Percentiles rank a stretch among this genome's conserved stretches.
Evolutionary conservation across 92 coral and sea anemone species (phyloP).

Genomic region (Micromussa lordhowensis): DNA sequence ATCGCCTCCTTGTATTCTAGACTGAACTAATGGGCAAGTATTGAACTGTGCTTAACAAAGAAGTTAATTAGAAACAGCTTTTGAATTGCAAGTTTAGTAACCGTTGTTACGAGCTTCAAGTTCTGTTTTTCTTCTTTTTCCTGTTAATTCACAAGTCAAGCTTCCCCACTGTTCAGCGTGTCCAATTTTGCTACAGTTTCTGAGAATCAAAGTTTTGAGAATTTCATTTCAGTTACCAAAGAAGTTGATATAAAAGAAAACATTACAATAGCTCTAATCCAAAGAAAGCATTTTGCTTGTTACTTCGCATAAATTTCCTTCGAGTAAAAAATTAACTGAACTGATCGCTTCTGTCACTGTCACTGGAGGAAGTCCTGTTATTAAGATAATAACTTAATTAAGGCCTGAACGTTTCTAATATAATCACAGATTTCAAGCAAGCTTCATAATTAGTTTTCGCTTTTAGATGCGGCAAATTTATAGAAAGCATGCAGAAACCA

Average conservation of each 20-base stretch:
- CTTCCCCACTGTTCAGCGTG: background rate
- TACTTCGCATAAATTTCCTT: background rate
- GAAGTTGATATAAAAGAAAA: background rate
- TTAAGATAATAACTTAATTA: background rate
- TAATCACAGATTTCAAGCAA: background rate
- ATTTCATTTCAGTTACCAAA: background rate
- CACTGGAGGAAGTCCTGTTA: background rate
- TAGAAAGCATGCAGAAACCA: no score
- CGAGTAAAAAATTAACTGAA: background rate
- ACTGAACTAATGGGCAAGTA: no score
- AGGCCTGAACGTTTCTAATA: background rate
- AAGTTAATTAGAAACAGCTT: no score
- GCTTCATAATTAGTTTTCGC: background rate
- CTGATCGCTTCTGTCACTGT: background rate
- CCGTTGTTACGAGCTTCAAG: background rate
- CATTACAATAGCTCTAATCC: background rate
- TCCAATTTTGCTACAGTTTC: no score
- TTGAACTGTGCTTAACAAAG: no score
- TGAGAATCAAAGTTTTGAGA: background rate
- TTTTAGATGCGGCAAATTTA: background rate
- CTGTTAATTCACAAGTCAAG: background rate
- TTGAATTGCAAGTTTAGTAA: background rate
- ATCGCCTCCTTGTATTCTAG: no score
- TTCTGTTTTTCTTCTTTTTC: no score
- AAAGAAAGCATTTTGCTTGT: background rate